phyloP scores from a whole-genome alignment of 2,888 invertebrate genomes.

The Phengaris arion region DNA sequence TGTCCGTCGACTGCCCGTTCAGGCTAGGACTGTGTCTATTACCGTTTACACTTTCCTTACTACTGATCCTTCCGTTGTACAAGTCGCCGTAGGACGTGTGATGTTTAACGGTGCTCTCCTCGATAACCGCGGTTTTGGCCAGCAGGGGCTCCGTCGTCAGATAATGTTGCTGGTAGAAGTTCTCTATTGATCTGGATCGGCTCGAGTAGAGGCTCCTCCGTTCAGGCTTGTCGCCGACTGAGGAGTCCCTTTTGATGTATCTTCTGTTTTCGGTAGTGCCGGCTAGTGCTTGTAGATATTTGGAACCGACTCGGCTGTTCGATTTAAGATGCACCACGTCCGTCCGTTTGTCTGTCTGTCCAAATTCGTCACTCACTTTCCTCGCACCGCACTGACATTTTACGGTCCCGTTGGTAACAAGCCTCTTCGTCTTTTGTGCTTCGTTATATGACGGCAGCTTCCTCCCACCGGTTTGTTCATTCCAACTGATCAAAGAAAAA shows the following conservation, averaged over 20 bases:
- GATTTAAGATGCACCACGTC: constrained; percentile 62
- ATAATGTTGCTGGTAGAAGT: constrained; percentile 64
- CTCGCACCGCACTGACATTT: constrained; percentile 72
- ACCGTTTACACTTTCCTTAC: constrained; percentile 68
- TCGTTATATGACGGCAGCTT: constrained; percentile 77
- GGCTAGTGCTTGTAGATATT: constrained; percentile 72
- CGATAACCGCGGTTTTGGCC: constrained; percentile 55
- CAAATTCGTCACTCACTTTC: constrained; percentile 60
- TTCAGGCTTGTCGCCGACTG: constrained; percentile 61
- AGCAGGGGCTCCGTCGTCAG: constrained; percentile 52
- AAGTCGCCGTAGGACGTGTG: constrained; percentile 73
- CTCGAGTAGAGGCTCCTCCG: constrained; percentile 57
- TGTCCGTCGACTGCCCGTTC: constrained; percentile 72
- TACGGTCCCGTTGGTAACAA: constrained; percentile 67
- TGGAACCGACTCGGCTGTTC: constrained; percentile 72
- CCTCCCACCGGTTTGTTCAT: constrained; percentile 75
- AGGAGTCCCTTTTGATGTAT: constrained; percentile 66
- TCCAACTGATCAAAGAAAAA: constrained; percentile 64
- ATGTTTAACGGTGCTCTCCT: constrained; percentile 64
- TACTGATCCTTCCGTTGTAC: constrained; percentile 67
- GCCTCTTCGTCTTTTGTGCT: constrained; percentile 77
- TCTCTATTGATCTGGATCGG: constrained; percentile 74
- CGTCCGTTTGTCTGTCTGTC: constrained; percentile 51
- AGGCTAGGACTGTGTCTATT: constrained; percentile 67
- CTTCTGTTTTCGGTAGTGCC: constrained; percentile 55